Percentiles rank a stretch among this genome's conserved stretches.
Evolutionary conservation across 2,888 invertebrate genomes (phyloP).

Genomic region (Caenorhabditis sp.): DNA sequence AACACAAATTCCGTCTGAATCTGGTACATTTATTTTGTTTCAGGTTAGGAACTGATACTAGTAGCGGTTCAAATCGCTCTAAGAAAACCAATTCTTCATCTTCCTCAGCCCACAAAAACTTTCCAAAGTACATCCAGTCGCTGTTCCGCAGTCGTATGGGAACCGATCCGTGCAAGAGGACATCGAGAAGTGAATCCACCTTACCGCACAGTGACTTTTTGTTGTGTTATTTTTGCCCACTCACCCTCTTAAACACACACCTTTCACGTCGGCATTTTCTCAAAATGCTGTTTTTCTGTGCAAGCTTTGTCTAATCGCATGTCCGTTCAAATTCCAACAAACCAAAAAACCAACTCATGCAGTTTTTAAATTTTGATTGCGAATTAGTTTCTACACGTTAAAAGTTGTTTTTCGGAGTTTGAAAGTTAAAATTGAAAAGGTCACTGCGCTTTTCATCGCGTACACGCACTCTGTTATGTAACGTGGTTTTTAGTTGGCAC

Average conservation of each 20-base stretch:
- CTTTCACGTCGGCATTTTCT: slow-evolving; percentile 25
- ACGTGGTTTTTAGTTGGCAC: slow-evolving; percentile 47
- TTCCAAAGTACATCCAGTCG: slow-evolving; percentile 82
- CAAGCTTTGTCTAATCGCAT: slow-evolving; percentile 42
- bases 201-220: slow-evolving; percentile 66
- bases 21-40: no score
- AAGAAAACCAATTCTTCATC: slow-evolving; percentile 82
- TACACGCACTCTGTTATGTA: slow-evolving; percentile 46
- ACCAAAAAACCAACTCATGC: no score
- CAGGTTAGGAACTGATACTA: slow-evolving; percentile 82
- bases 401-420: no score
- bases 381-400: no score
- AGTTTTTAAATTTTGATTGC: no score
- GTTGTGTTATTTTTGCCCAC: slow-evolving; percentile 41
- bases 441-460: slow-evolving; percentile 20
- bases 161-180: slow-evolving; percentile 81
- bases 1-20: no score
- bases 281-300: slow-evolving; percentile 22
- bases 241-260: slow-evolving; percentile 12
- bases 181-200: slow-evolving; percentile 71
- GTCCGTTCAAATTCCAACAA: no score
- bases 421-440: neutral
- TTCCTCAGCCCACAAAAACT: slow-evolving; percentile 79
- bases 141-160: slow-evolving; percentile 82
- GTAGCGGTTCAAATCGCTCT: slow-evolving; percentile 80